These are phyloP conservation scores for Tridacna crocea DNA, from an alignment of 2,888 invertebrate species.

Conservation along the genomic window DNA sequence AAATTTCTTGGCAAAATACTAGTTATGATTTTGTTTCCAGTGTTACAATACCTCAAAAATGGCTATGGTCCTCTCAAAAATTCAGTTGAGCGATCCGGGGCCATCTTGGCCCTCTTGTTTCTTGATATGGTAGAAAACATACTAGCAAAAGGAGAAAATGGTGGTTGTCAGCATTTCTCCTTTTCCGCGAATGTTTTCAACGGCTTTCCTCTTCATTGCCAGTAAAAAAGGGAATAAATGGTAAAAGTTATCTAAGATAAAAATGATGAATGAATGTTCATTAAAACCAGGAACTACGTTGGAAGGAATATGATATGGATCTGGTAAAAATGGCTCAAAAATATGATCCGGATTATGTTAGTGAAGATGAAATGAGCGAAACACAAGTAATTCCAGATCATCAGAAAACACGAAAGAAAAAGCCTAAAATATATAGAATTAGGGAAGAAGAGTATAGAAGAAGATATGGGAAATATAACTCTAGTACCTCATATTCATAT, in stretches of 20 bases:
- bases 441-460: constrained; percentile 11
- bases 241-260: neutral
- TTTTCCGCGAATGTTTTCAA: neutral
- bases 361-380: constrained; percentile 10
- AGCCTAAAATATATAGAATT: constrained; percentile 16
- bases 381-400: neutral
- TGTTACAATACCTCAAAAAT: no score
- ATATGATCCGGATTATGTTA: constrained; percentile 19
- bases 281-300: constrained; percentile 14
- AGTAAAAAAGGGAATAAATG: neutral
- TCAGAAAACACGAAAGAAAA: neutral
- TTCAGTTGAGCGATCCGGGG: no score
- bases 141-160: neutral
- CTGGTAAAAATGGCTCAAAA: constrained; percentile 21
- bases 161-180: neutral
- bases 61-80: no score
- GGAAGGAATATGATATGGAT: constrained; percentile 19
- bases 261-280: neutral
- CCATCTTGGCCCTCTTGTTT: no score
- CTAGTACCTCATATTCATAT: neutral
- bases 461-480: constrained; percentile 1
- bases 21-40: no score
- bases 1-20: no score
- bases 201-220: neutral
- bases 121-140: neutral